These are phyloP conservation scores for Apostichopus californicus DNA, from an alignment of 35 echinoderm and acorn worm species.

Conservation along the genomic window DNA sequence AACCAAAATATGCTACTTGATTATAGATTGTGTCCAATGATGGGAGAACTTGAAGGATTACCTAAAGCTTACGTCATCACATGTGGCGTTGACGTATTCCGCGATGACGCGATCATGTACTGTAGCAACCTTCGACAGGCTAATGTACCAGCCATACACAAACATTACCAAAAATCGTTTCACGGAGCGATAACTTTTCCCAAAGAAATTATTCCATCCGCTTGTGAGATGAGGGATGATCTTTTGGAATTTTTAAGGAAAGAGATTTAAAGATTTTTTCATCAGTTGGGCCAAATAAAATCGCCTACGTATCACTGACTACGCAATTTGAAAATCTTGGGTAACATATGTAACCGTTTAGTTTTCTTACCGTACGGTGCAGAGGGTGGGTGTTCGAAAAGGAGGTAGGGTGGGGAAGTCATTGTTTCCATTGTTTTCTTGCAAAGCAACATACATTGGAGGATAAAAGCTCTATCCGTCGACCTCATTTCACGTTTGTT, in stretches of 20 bases:
- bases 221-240: slow-evolving; percentile 14
- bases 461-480: no score
- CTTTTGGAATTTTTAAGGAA: slow-evolving; percentile 4
- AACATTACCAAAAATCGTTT: slow-evolving; percentile 72
- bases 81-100: slow-evolving; percentile 67
- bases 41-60: slow-evolving; percentile 63
- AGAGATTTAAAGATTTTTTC: background rate
- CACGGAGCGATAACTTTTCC: slow-evolving; percentile 67
- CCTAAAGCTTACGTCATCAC: slow-evolving; percentile 82
- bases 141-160: slow-evolving; percentile 40
- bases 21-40: slow-evolving; percentile 55
- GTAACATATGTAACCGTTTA: no score
- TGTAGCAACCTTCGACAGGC: slow-evolving; percentile 59
- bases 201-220: background rate
- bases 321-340: no score
- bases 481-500: no score
- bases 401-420: no score
- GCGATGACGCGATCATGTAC: slow-evolving; percentile 86
- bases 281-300: no score
- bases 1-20: no score
- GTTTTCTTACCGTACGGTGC: no score
- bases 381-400: no score
- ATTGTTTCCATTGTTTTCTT: no score
- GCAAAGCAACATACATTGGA: no score
- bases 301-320: no score